Conservation (phyloP, 2,888 invertebrate genomes). For the Synanthedon tipuliformis region DNA sequence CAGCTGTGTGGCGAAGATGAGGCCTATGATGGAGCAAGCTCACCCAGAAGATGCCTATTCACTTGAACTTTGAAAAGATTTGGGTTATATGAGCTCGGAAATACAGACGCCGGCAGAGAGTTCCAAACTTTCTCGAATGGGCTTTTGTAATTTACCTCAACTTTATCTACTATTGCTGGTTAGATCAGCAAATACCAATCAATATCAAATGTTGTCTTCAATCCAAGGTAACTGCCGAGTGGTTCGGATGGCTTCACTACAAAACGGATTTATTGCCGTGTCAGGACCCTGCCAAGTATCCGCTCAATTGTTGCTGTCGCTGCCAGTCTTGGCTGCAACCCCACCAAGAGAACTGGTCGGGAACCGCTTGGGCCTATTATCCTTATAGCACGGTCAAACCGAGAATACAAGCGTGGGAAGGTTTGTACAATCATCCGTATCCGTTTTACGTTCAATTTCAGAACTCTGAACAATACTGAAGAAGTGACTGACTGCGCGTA, state of each 20-base stretch:
- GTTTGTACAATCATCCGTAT: constrained; percentile 14
- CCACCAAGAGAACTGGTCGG: constrained; percentile 32
- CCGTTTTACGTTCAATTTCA: not conserved
- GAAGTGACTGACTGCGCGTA: too few relatives aligned
- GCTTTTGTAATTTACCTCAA: too few relatives aligned
- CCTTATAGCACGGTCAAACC: constrained; percentile 35
- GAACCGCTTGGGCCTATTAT: constrained; percentile 32
- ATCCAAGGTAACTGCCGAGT: constrained; percentile 86
- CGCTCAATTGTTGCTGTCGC: constrained; percentile 22
- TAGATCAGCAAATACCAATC: not conserved
- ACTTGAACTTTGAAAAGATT: too few relatives aligned
- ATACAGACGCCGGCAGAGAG: too few relatives aligned
- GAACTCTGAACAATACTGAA: too few relatives aligned
- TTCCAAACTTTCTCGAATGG: too few relatives aligned
- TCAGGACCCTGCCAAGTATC: constrained; percentile 37
- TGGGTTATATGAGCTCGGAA: too few relatives aligned
- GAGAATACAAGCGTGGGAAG: constrained; percentile 35
- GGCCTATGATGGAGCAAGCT: too few relatives aligned
- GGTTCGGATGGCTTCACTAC: constrained; percentile 98
- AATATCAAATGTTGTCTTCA: not conserved
- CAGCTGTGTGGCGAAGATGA: too few relatives aligned
- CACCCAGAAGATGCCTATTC: too few relatives aligned
- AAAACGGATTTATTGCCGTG: constrained; percentile 70
- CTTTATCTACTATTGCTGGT: too few relatives aligned
- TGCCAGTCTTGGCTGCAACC: constrained; percentile 34